Evolutionary conservation across 2,888 invertebrate genomes (phyloP), one percentile per base, ranked within the genome.

Genomic region (Loripinus fragilis): DNA sequence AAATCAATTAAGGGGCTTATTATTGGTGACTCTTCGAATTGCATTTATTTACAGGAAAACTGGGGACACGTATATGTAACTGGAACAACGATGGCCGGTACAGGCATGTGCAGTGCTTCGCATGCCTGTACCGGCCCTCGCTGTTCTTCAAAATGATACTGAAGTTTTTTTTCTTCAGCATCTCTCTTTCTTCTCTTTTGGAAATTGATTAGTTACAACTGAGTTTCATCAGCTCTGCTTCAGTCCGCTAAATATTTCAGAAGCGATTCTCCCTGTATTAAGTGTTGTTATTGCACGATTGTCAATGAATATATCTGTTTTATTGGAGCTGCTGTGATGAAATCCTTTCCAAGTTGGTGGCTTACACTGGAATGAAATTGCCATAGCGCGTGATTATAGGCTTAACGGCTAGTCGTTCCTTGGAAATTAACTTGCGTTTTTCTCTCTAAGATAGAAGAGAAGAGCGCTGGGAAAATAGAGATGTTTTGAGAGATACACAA

Each of bases 291-390:
- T 60, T 60, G 30, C 33, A 28, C 60, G 60, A 60, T 10, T 33
- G 60, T 30, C 33, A 60, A 25, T 25, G 60, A 17, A 33, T 17
- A 20, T 55, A n/a, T 17, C 60, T 30, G 5, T 60, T 60, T 60
- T 60, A 60, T 60, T 33, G 60, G 60, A 33, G 8, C 23, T 33
- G 8, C 33, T 10, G 33, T 60, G 60, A 60, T 52, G 52, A 52
- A 52, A 52, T 52, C 25, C 5, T 52, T 52, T n/a, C n/a, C 23
- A 52, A 60, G 33, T 33, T 60, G 28, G 60, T 60, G 10, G 60
- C 60, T 33, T 33, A 8, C 33, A 60, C 33, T 33, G 33, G 33
- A 33, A 60, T 33, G 12, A 28, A 60, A 60, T 60, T 38, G 38
- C 12, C 38, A 60, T 33, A 20, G 33, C 60, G 30, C 17, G 28